Evolutionary conservation across 2,113 vertebrate genomes (phyloP).

Genomic region (Prinia subflava): DNA sequence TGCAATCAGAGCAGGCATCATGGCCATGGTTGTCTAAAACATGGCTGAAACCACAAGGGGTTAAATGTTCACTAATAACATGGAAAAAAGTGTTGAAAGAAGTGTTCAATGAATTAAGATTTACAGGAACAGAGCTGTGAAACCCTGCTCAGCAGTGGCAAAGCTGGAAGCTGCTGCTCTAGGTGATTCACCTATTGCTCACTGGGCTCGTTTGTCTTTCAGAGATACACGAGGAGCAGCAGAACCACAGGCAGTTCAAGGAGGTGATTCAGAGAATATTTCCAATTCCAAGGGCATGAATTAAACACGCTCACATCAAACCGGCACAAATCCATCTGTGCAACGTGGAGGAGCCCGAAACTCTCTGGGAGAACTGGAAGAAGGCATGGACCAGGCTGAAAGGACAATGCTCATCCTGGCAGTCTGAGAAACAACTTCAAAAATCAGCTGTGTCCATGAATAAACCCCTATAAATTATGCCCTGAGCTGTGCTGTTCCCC

Average conservation of each 20-base stretch:
- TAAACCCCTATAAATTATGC: background rate
- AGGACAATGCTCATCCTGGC: background rate
- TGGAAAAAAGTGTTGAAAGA: background rate
- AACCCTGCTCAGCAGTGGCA: background rate
- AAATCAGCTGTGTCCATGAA: background rate
- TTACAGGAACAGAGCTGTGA: background rate
- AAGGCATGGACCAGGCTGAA: background rate
- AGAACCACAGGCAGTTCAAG: background rate
- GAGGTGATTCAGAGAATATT: background rate
- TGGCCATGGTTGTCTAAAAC: background rate
- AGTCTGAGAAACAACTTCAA: background rate
- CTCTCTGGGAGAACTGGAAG: background rate
- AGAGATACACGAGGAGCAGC: accelerated
- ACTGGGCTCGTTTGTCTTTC: background rate
- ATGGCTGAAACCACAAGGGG: background rate
- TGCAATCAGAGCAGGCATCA: background rate
- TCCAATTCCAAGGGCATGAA: background rate
- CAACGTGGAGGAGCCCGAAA: accelerated
- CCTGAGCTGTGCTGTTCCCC: background rate
- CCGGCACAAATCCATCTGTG: background rate
- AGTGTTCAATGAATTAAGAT: background rate
- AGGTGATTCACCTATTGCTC: background rate
- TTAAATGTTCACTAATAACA: background rate
- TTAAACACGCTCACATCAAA: accelerated
- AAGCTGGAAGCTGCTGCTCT: background rate